Percentiles rank a stretch among this genome's conserved stretches.
Evolutionary conservation across 2,113 vertebrate species (phyloP).

Genomic region (Brevimyrus niger): DNA sequence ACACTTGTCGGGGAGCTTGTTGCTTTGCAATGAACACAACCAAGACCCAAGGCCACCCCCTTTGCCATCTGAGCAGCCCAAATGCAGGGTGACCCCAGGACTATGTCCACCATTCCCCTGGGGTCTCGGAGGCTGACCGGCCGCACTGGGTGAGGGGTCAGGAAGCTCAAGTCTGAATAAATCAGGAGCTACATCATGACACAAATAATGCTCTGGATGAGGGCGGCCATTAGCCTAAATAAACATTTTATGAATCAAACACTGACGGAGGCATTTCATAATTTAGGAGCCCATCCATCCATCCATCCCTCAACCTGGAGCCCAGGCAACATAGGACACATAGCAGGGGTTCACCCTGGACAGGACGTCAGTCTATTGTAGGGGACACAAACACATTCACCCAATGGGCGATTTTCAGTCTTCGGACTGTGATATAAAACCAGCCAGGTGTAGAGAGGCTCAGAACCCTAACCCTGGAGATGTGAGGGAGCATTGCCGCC

Average conservation of each 20-base stretch:
- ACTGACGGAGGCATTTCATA: neutral
- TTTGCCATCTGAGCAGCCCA: neutral
- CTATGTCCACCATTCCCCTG: neutral
- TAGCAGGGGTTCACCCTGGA: neutral
- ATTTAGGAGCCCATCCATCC: too few species aligned
- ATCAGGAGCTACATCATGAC: neutral
- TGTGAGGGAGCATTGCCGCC: neutral
- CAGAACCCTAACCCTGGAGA: neutral
- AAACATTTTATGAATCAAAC: neutral
- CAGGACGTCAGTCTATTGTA: neutral
- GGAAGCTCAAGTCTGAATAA: neutral
- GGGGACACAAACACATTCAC: neutral
- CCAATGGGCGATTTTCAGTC: neutral
- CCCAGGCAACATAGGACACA: neutral
- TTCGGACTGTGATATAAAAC: neutral
- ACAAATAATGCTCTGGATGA: neutral
- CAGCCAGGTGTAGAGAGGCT: neutral
- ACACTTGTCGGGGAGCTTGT: neutral
- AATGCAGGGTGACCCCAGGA: neutral
- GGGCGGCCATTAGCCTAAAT: neutral
- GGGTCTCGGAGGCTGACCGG: neutral
- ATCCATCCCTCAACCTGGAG: neutral
- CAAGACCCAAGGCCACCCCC: neutral
- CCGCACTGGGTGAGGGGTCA: neutral
- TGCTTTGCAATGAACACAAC: neutral